Evolutionary conservation across 92 coral and sea anemone genomes (phyloP).

Genomic region (Heteractis magnifica): DNA sequence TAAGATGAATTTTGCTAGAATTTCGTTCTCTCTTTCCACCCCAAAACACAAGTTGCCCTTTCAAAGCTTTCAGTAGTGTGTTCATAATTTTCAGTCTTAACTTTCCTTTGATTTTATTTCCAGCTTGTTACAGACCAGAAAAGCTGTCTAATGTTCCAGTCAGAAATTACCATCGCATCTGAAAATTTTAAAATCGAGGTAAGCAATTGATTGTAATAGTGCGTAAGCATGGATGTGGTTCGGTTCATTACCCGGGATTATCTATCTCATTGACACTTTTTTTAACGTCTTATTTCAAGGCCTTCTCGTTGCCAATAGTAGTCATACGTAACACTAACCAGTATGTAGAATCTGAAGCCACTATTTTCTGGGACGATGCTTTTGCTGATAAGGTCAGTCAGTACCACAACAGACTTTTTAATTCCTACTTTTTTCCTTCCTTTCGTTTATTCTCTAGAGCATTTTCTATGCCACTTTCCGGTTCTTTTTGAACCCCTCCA

Average conservation of each 20-base stretch:
- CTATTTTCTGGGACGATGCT: conserved; percentile 58
- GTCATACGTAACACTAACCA: conserved; percentile 44
- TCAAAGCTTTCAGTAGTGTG: no score
- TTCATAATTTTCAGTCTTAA: no score
- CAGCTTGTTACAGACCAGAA: conserved; percentile 49
- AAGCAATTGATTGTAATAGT: not conserved
- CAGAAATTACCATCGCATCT: conserved; percentile 36
- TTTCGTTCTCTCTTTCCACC: no score
- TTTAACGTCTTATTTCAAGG: conserved; percentile 17
- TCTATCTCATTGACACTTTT: not conserved
- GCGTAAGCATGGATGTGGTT: not conserved
- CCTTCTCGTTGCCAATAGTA: conserved; percentile 40
- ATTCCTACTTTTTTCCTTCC: no score
- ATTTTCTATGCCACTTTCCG: no score
- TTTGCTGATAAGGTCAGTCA: conserved; percentile 40
- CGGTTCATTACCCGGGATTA: not conserved
- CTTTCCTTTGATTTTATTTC: not conserved
- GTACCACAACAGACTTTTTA: no score
- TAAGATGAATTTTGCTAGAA: no score
- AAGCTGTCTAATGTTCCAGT: conserved; percentile 39
- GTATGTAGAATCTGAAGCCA: conserved; percentile 45
- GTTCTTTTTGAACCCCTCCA: no score
- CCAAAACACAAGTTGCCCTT: no score
- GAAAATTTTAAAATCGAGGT: conserved; percentile 44
- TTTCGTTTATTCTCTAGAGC: no score